Conservation (phyloP, 2,113 vertebrate species). For the Pseudolaguvia tuberculata region DNA sequence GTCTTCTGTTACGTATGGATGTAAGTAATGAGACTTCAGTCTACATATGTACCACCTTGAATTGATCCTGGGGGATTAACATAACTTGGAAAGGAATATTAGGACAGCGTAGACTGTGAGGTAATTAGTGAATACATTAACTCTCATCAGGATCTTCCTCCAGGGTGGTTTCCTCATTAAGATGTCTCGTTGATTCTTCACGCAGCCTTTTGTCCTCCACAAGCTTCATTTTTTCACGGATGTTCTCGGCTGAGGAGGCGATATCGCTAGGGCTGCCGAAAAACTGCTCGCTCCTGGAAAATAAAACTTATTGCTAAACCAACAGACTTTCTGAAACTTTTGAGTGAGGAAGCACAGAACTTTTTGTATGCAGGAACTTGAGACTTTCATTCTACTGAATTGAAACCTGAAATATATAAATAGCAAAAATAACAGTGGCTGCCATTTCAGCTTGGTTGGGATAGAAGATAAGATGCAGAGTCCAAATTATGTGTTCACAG, state of each 20-base stretch:
- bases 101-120: conserved; percentile 54
- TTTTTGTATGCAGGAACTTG: no score
- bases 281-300: conserved; percentile 84
- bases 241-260: conserved; percentile 83
- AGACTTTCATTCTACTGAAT: no score
- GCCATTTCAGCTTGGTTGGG: no score
- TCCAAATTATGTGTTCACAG: no score
- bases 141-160: conserved; percentile 60
- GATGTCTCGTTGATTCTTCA: conserved; percentile 49
- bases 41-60: conserved; percentile 63
- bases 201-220: conserved; percentile 85
- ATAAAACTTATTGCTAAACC: no score
- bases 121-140: conserved; percentile 46
- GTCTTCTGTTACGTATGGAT: conserved; percentile 32
- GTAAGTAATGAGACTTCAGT: conserved; percentile 34
- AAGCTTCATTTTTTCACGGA: conserved; percentile 91
- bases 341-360: no score
- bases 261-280: conserved; percentile 92
- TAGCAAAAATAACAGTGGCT: no score
- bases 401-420: no score
- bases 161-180: conserved; percentile 57
- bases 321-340: no score
- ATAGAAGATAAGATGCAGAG: no score
- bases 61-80: conserved; percentile 71
- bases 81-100: conserved; percentile 69